Conservation (phyloP, 2,113 vertebrate species). For the Xenopus tropicalis region DNA sequence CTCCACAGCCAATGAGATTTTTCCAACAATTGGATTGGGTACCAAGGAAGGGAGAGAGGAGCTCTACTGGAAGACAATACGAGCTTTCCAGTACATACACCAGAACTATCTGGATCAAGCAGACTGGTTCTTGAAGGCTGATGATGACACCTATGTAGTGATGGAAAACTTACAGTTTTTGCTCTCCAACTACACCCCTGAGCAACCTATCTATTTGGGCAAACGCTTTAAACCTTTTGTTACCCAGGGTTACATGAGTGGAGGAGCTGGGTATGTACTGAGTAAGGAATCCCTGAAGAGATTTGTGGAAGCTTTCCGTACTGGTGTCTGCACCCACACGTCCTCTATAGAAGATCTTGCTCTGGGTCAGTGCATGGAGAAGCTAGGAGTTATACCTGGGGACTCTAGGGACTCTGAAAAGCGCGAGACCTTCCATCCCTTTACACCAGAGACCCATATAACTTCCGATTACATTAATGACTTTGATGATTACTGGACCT, state of each 20-base stretch:
- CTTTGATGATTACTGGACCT: slow-evolving; percentile 61
- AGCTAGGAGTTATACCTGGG: slow-evolving; percentile 62
- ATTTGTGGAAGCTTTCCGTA: slow-evolving; percentile 59
- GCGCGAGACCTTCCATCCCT: slow-evolving; percentile 68
- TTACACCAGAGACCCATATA: slow-evolving; percentile 65
- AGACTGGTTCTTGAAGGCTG: slow-evolving; percentile 74
- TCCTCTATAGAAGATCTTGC: slow-evolving; percentile 67
- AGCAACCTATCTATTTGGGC: slow-evolving; percentile 66
- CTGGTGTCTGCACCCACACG: slow-evolving; percentile 60
- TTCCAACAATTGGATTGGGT: slow-evolving; percentile 65
- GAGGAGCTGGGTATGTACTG: slow-evolving; percentile 68
- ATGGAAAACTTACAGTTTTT: slow-evolving; percentile 73
- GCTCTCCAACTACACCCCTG: slow-evolving; percentile 59
- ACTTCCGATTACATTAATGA: slow-evolving; percentile 58
- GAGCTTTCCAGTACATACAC: slow-evolving; percentile 67
- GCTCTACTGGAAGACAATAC: slow-evolving; percentile 71
- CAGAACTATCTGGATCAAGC: slow-evolving; percentile 61
- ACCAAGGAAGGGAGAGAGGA: slow-evolving; percentile 66
- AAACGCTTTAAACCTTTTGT: slow-evolving; percentile 68
- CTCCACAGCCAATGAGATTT: slow-evolving; percentile 50
- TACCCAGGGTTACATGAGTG: slow-evolving; percentile 77
- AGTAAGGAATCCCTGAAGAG: slow-evolving; percentile 64
- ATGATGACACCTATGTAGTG: slow-evolving; percentile 67
- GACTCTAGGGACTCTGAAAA: slow-evolving; percentile 63
- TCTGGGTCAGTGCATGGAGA: slow-evolving; percentile 70